These are phyloP conservation scores for Rhinogobius similis DNA, from an alignment of 2,113 vertebrate genomes.

Conservation along the genomic window DNA sequence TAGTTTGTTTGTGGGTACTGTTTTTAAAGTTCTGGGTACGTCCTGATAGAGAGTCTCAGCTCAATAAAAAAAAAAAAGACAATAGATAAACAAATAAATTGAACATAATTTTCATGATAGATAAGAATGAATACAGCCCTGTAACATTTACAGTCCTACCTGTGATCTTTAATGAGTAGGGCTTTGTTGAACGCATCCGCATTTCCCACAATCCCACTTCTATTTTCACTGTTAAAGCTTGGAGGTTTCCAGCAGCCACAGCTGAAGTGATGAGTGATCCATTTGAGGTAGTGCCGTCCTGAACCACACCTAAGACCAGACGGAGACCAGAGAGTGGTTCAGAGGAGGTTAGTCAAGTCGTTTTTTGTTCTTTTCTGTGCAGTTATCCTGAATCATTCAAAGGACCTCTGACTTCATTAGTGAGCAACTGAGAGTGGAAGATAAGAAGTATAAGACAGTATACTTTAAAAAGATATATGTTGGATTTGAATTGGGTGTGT, in stretches of 20 bases:
- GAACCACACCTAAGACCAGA: slow-evolving; percentile 26
- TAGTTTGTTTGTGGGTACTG: too few relatives aligned
- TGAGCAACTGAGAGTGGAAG: background rate
- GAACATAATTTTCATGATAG: too few relatives aligned
- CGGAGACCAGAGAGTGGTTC: too few relatives aligned
- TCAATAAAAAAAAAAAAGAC: too few relatives aligned
- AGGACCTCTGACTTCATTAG: background rate
- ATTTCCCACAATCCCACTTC: slow-evolving; percentile 43
- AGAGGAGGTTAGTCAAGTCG: background rate
- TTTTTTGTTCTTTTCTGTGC: background rate
- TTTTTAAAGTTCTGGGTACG: too few relatives aligned
- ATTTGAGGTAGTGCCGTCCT: slow-evolving; percentile 9
- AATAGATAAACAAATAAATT: background rate
- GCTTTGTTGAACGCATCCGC: slow-evolving; percentile 20
- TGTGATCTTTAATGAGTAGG: slow-evolving; percentile 38
- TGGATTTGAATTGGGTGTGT: background rate
- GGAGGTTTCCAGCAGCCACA: slow-evolving; percentile 35
- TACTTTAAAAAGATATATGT: too few relatives aligned
- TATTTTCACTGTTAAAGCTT: slow-evolving; percentile 17
- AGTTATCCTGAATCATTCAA: background rate
- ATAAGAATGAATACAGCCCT: background rate
- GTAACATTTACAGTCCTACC: slow-evolving; percentile 8
- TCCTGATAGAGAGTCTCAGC: too few relatives aligned
- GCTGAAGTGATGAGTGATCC: slow-evolving; percentile 32
- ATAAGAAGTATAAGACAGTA: background rate